A percentile compares a stretch with the other conserved stretches of the same genome.
These are phyloP conservation scores for Natator depressus DNA, from an alignment of 2,113 vertebrate genomes.

Conservation along the genomic window DNA sequence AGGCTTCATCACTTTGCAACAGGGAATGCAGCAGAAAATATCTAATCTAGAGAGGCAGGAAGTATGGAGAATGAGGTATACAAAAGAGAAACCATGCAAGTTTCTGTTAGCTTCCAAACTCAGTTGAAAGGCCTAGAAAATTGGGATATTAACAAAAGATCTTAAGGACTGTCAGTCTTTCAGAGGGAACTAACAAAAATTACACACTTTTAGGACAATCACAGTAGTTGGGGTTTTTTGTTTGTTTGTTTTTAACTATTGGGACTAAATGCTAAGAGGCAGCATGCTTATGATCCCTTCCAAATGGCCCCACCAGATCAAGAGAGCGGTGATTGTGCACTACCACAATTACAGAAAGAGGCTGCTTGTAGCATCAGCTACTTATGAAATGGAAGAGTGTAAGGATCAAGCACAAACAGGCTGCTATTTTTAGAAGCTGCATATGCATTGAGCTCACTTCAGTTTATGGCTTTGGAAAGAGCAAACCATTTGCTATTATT, in stretches of 20 bases:
- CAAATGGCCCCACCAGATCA: conserved; percentile 31
- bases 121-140: conserved; percentile 28
- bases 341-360: conserved; percentile 69
- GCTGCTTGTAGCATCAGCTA: conserved; percentile 38
- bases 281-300: conserved; percentile 15
- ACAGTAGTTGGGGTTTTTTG: background rate
- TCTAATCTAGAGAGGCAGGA: conserved; percentile 21
- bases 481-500: background rate
- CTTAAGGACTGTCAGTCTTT: background rate
- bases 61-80: background rate
- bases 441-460: conserved; percentile 10
- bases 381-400: conserved; percentile 49
- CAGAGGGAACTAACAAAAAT: conserved; percentile 34
- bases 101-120: conserved; percentile 17
- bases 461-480: background rate
- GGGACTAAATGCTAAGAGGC: conserved; percentile 62
- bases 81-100: background rate
- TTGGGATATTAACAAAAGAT: conserved; percentile 24
- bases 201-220: conserved; percentile 46
- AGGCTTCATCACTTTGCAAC: background rate
- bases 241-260: conserved; percentile 50
- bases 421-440: background rate
- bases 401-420: conserved; percentile 25
- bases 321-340: conserved; percentile 15
- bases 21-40: background rate